These are phyloP conservation scores for Maccullochella peelii DNA, from an alignment of 2,113 vertebrate species.

Conservation along the genomic window DNA sequence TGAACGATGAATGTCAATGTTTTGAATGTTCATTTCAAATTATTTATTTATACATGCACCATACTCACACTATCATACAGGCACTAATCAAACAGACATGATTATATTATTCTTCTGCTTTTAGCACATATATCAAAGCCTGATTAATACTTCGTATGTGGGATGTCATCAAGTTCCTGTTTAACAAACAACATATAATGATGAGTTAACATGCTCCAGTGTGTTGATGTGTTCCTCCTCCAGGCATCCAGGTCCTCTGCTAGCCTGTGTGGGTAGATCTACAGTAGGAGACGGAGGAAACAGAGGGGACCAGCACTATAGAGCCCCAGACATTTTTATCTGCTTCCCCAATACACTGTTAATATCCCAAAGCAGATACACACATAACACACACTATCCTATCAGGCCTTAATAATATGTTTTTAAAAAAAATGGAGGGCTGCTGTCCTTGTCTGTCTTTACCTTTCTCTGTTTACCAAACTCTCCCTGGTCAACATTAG, in stretches of 20 bases:
- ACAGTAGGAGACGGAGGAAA: constrained; percentile 74
- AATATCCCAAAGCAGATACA: constrained; percentile 44
- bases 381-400: constrained; percentile 49
- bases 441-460: constrained; percentile 72
- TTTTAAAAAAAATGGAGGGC: constrained; percentile 70
- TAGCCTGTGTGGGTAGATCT: constrained; percentile 79
- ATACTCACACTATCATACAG: constrained; percentile 1
- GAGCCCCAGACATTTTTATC: constrained; percentile 70
- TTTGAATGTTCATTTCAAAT: constrained; percentile 64
- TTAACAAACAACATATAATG: constrained; percentile 55
- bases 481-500: constrained; percentile 71
- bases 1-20: constrained; percentile 64
- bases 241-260: constrained; percentile 75
- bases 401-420: constrained; percentile 24
- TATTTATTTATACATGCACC: constrained; percentile 19
- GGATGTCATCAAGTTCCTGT: constrained; percentile 33
- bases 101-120: constrained; percentile 5
- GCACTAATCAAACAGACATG: not conserved
- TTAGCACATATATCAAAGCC: constrained; percentile 27
- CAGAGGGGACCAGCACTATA: constrained; percentile 66
- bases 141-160: constrained; percentile 18
- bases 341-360: constrained; percentile 56
- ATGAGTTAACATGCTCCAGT: constrained; percentile 73
- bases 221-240: constrained; percentile 79
- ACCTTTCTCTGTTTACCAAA: constrained; percentile 69